Conservation (phyloP, 1,140 invertebrate genomes). For the Pectinophora gossypiella region DNA sequence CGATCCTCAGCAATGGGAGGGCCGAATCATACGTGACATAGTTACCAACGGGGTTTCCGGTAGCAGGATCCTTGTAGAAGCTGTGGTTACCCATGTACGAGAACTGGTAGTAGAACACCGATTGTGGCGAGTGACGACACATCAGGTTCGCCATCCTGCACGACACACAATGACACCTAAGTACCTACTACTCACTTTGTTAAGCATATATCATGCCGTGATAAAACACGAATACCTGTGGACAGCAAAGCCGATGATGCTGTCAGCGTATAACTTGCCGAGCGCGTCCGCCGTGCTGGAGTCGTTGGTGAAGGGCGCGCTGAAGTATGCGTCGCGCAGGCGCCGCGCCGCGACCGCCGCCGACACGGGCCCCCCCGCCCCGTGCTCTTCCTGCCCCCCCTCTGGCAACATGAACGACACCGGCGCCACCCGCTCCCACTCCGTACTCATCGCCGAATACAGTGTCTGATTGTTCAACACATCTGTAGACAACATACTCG, state of each 20-base stretch:
- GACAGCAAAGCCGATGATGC: conserved; percentile 37
- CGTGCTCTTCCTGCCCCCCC: conserved; percentile 29
- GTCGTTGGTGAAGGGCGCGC: neutral
- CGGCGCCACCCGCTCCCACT: conserved; percentile 51
- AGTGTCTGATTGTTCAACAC: conserved; percentile 43
- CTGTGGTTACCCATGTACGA: conserved; percentile 50
- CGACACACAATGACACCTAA: no score
- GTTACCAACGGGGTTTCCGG: conserved; percentile 43
- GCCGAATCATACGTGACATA: no score
- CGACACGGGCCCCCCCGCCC: conserved; percentile 17
- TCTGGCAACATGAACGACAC: conserved; percentile 43
- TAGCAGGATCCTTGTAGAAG: conserved; percentile 45
- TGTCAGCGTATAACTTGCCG: conserved; percentile 39
- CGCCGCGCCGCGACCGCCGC: neutral
- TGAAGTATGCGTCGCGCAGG: neutral
- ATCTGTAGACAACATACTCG: no score
- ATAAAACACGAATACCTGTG: no score
- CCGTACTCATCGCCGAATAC: conserved; percentile 35
- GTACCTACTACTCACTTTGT: no score
- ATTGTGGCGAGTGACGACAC: conserved; percentile 39
- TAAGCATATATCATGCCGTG: no score
- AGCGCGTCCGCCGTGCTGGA: neutral
- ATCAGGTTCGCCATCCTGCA: conserved; percentile 49
- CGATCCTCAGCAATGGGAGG: no score
- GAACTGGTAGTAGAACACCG: conserved; percentile 53